Evolutionary conservation across 2,797 vertebrate species (phyloP), one percentile per base, ranked within the genome.

Genomic region (Dryobates pubescens): DNA sequence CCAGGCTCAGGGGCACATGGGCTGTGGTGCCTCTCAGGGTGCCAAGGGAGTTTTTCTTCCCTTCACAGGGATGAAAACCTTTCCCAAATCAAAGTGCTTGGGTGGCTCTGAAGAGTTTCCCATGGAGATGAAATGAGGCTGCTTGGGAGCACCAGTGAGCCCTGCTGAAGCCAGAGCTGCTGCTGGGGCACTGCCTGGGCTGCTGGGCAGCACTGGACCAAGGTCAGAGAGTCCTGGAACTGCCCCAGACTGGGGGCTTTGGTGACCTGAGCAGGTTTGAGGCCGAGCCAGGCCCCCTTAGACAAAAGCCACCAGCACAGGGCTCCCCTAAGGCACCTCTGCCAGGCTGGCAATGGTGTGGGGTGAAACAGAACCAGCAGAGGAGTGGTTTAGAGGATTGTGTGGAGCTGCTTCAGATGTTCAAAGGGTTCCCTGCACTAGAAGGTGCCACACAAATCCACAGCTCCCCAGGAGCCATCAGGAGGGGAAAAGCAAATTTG

Each of bases 91-190:
- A 93, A 95, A 96, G 94, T 70, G 68, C 85, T 49, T 13, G 63
- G 67, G 89, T 92, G 93, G 74, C 93, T 96, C 96, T 96, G 96
- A 95, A 92, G 91, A 94, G 87, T 89, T 95, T 92, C 57, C 80
- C 63, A 79, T 13, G 80, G 85, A 89, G 92, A 89, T 76, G 76
- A 92, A 94, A 91, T 65, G 9, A 73, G 30, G 53, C 80, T 81
- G 65, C 57, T 86, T 34, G 85, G 7, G 62, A 76, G 70, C 3
- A 2, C 13, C 29, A 67, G 29, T 1, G 0, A 23, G 17, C 2
- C 1, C 78, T 77, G 75, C 78, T 9, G 63, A 58, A 92, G 73
- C 76, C 32, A 56, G 79, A 58, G 91, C 88, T 93, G 34, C 87
- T 14, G 67, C 26, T 70, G 70, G 70, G 63, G 10, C 12, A 1